Base-by-base conservation (phyloP, 2,888 invertebrate genomes). In the Patella ulyssiponensis region DNA sequence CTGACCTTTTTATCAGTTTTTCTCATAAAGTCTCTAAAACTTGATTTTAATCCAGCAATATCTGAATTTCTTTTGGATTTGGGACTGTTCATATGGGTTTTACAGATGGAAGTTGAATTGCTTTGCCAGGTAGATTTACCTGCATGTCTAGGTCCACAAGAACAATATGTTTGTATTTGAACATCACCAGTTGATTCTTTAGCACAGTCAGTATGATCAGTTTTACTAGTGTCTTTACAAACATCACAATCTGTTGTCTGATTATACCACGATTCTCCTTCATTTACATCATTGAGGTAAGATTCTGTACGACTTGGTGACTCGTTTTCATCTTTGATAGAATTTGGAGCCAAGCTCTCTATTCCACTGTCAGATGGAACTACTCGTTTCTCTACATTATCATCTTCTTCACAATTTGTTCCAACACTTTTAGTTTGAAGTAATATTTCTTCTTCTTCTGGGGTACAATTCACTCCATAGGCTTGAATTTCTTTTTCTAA, bases 311-410 rank as follows among this genome's bases (percentile, higher is more conserved):
- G 73, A 71, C 23, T 72, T 44, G 74, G 76, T 27, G 64, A 9
- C n/a, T 56, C 44, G 15, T 51, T 74, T 20, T 80, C 79, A 14
- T 80, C 83, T 20, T 53, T 76, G 44, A 77, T 73, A 73, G 80
- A 78, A 15, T 81, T 77, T 14, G 82, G 74, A 33, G 77, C 80
- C 15, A 85, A 73, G 58, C 84, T 84, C 72, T 83, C 85, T 69
- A 88, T 87, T 3, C 87, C 87, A 81, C 87, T 88, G 79, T 88
- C 88, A 51, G 88, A 87, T 11, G 85, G 80, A 17, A 81, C 84
- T 27, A 88, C 86, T 56, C 78, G 79, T 12, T 79, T 80, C 70
- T 70, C 69, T 27, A 69, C 75, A 27, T 73, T 58, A 33, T 52
- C 64, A 9, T 70, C 70, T 56, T 53, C 52, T 53, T 75, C 75